Conservation (phyloP, 2,888 invertebrate species). For the Myopa testacea region DNA sequence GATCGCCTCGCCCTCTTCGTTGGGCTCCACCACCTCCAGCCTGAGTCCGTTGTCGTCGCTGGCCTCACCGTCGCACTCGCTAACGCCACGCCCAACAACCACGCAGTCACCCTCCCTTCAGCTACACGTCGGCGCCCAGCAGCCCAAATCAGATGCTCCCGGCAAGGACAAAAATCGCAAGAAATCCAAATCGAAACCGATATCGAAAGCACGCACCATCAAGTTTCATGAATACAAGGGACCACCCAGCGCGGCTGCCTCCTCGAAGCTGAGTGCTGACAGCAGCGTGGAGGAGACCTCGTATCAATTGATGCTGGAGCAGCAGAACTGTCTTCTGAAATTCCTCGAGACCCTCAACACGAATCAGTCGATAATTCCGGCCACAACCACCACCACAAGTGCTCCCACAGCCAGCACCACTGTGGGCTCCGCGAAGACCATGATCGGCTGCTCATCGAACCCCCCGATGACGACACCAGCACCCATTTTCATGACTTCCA, state of each 20-base stretch:
- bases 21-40: slow-evolving; percentile 77
- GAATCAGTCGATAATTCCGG: slow-evolving; percentile 83
- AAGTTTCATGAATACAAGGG: slow-evolving; percentile 98
- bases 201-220: slow-evolving; percentile 87
- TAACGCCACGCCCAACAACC: slow-evolving; percentile 72
- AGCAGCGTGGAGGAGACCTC: slow-evolving; percentile 77
- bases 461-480: slow-evolving; percentile 42
- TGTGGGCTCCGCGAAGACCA: not conserved
- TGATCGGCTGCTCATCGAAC: slow-evolving; percentile 24
- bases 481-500: slow-evolving; percentile 56
- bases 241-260: slow-evolving; percentile 82
- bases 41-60: slow-evolving; percentile 76
- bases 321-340: slow-evolving; percentile 88
- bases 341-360: slow-evolving; percentile 86
- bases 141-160: slow-evolving; percentile 71
- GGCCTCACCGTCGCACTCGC: slow-evolving; percentile 72
- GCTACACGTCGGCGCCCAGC: slow-evolving; percentile 60
- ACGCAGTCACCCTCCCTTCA: slow-evolving; percentile 69
- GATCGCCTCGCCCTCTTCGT: slow-evolving; percentile 68
- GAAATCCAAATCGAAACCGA: slow-evolving; percentile 83
- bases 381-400: slow-evolving; percentile 42
- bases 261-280: slow-evolving; percentile 69
- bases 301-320: slow-evolving; percentile 91
- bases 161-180: slow-evolving; percentile 86
- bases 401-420: slow-evolving; percentile 52